These are phyloP conservation scores for Lasioglossum albipes DNA, from an alignment of 1,140 invertebrate species.

Conservation along the genomic window DNA sequence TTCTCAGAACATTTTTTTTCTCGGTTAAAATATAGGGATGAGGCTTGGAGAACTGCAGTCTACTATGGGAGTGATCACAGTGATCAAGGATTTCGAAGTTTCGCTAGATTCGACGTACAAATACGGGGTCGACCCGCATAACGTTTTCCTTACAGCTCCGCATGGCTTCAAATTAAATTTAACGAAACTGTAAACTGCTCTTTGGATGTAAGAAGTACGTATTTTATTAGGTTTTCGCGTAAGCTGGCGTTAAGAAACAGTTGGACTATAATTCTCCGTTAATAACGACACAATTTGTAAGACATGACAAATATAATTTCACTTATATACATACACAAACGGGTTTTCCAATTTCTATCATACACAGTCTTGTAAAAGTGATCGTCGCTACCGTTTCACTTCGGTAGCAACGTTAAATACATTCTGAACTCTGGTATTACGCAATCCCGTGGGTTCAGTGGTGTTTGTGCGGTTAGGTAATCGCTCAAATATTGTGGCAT, in stretches of 20 bases:
- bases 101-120: slow-evolving; percentile 67
- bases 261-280: background rate
- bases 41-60: slow-evolving; percentile 84
- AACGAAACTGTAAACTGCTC: slow-evolving; percentile 37
- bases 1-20: slow-evolving; percentile 8
- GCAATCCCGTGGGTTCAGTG: slow-evolving; percentile 75
- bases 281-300: background rate
- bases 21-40: slow-evolving; percentile 74
- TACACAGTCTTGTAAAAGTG: background rate
- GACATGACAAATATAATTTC: slow-evolving; percentile 8
- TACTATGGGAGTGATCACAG: slow-evolving; percentile 80
- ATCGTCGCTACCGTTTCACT: slow-evolving; percentile 46
- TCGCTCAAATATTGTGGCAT: slow-evolving; percentile 82
- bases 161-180: slow-evolving; percentile 54
- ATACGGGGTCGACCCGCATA: slow-evolving; percentile 33
- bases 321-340: slow-evolving; percentile 35
- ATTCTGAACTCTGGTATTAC: slow-evolving; percentile 78
- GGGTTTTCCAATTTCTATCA: background rate
- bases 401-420: slow-evolving; percentile 73
- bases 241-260: background rate
- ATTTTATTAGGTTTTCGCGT: background rate
- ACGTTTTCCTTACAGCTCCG: slow-evolving; percentile 49
- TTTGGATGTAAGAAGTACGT: background rate
- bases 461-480: slow-evolving; percentile 74
- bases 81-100: slow-evolving; percentile 78